A percentile compares a stretch with the other conserved stretches of the same genome.
Conservation (phyloP, 2,113 vertebrate species). For the Dicaeum eximium region DNA sequence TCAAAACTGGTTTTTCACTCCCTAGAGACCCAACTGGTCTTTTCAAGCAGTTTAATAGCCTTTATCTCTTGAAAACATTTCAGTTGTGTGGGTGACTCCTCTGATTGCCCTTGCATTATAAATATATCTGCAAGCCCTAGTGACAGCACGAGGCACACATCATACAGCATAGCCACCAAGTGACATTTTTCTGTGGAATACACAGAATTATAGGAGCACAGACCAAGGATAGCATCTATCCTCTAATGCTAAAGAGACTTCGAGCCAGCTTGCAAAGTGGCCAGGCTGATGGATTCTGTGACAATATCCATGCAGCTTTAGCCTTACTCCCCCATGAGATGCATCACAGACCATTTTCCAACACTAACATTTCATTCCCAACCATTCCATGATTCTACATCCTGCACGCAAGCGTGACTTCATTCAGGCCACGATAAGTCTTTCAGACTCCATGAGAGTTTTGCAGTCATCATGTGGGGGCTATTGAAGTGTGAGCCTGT, state of each 20-base stretch:
- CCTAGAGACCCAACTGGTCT: constrained; percentile 35
- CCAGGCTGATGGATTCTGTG: neutral
- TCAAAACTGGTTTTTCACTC: constrained; percentile 46
- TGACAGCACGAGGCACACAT: neutral
- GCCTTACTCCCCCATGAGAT: neutral
- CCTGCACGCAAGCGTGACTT: fast-evolving
- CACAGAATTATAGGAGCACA: neutral
- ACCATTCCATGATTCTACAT: neutral
- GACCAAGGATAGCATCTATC: neutral
- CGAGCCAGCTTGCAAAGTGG: fast-evolving
- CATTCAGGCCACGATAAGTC: fast-evolving
- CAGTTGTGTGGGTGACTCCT: neutral
- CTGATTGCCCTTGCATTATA: constrained; percentile 24
- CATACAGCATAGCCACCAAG: neutral
- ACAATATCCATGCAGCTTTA: neutral
- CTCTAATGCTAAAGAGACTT: neutral
- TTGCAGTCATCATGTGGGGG: neutral
- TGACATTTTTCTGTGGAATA: neutral
- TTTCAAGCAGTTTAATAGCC: constrained; percentile 49
- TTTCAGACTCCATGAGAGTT: neutral
- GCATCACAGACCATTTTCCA: neutral
- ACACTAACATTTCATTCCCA: neutral
- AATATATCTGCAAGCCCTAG: neutral
- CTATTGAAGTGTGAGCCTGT: fast-evolving
- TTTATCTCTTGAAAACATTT: constrained; percentile 47